phyloP scores from a whole-genome alignment of 2,888 invertebrate genomes.

The Dermolepida albohirtum region DNA sequence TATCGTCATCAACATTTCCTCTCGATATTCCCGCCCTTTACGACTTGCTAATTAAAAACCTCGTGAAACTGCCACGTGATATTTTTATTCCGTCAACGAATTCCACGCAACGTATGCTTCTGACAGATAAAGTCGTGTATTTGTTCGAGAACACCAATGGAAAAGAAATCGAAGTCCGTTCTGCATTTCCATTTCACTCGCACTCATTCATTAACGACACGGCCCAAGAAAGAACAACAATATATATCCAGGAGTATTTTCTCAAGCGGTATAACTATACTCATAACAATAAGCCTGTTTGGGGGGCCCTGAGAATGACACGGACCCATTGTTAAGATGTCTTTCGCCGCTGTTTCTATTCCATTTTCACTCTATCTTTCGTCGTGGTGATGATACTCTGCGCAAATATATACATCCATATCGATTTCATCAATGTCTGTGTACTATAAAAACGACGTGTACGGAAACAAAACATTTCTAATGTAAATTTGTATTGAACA shows the following conservation, averaged over 20 bases:
- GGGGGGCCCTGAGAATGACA: slow-evolving; percentile 59
- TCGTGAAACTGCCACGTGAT: slow-evolving; percentile 40
- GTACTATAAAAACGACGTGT: slow-evolving; percentile 45
- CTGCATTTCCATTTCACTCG: slow-evolving; percentile 27
- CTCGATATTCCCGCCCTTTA: slow-evolving; percentile 1
- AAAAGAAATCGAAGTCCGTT: slow-evolving; percentile 31
- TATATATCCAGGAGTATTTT: slow-evolving; percentile 52
- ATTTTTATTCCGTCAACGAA: slow-evolving; percentile 39
- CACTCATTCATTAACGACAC: slow-evolving; percentile 39
- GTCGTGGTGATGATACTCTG: slow-evolving; percentile 9
- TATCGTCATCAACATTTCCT: slow-evolving; percentile 21
- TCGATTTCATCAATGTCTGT: slow-evolving; percentile 51
- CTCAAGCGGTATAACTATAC: slow-evolving; percentile 43
- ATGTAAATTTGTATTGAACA: slow-evolving; percentile 53
- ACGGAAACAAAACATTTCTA: slow-evolving; percentile 53
- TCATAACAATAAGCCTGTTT: slow-evolving; percentile 56
- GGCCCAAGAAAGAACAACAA: slow-evolving; percentile 52
- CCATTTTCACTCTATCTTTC: slow-evolving; percentile 25
- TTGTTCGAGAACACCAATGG: slow-evolving; percentile 30
- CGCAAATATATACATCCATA: slow-evolving; percentile 47
- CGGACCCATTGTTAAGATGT: slow-evolving; percentile 56
- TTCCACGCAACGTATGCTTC: slow-evolving; percentile 37
- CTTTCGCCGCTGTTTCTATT: slow-evolving; percentile 55
- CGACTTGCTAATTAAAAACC: slow-evolving; percentile 34
- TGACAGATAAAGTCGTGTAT: slow-evolving; percentile 42